Base-by-base conservation (phyloP, 2,888 invertebrate genomes). In the Polyploca ridens region DNA sequence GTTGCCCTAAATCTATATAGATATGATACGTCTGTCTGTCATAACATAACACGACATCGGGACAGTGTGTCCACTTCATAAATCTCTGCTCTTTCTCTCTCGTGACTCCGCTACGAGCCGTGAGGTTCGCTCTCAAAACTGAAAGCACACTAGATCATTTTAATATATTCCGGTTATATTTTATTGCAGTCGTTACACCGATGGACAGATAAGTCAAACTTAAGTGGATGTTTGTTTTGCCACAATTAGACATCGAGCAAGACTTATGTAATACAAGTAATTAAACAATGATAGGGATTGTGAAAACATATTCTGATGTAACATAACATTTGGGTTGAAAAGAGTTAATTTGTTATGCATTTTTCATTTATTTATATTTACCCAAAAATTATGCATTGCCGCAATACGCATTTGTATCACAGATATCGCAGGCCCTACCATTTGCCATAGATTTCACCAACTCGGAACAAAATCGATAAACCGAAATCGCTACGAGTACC, bases 101-200 rank as follows among this genome's bases (percentile, higher is more conserved):
- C 85, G 86, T 84, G 87, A 82, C 81, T 78, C 76, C 76, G 74
- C 54, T 54, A 8, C 19, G 19, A n/a, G 54, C 54, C 54, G 54
- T 75, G 78, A 73, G 76, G 73, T 69, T 70, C 74, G 79, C 81
- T 79, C 79, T 78, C 72, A 67, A 73, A 77, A 74, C 77, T 71
- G 62, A 67, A 64, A 63, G 64, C 65, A 63, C 68, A 65, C 77
- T 81, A 74, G 79, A 79, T 83, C 82, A 84, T 79, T 68, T 76
- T 79, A 77, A 79, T 75, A 73, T 77, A 81, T 78, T 82, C 82
- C 79, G 71, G 81, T 82, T 83, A 73, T 77, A 78, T 78, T 83
- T 82, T 81, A 83, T 78, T 74, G 71, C 71, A 64, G 79, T 78
- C 75, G 77, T 78, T 79, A 73, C 69, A 69, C 71, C 74, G 79